Conservation (phyloP, 2,113 vertebrate species). For the Percina caprodes region DNA sequence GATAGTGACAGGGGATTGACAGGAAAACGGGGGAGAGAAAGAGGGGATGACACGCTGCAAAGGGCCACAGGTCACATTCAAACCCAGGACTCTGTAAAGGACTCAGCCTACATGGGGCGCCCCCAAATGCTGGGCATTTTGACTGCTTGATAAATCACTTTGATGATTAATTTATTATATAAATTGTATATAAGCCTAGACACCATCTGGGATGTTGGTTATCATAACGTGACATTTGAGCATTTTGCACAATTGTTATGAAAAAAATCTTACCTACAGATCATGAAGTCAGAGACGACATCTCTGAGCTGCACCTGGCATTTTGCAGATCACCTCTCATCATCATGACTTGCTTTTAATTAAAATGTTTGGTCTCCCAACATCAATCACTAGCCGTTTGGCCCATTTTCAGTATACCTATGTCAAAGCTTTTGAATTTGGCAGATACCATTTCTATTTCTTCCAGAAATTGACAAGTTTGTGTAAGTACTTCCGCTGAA, state of each 20-base stretch:
- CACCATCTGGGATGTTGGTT: neutral
- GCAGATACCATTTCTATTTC: neutral
- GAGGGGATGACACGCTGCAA: too few species aligned
- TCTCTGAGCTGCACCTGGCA: conserved; percentile 37
- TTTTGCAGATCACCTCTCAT: conserved; percentile 19
- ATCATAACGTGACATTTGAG: conserved; percentile 38
- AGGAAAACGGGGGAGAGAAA: too few species aligned
- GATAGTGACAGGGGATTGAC: too few species aligned
- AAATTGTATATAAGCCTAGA: neutral
- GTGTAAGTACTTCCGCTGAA: neutral
- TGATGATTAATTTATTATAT: neutral
- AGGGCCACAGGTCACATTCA: too few species aligned
- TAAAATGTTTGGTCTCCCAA: conserved; percentile 14
- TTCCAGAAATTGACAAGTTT: neutral
- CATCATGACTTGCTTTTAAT: conserved; percentile 9
- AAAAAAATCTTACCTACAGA: neutral
- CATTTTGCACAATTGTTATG: neutral
- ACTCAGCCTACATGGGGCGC: too few species aligned
- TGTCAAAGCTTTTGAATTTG: conserved; percentile 14
- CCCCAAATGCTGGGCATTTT: neutral
- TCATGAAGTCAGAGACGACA: neutral
- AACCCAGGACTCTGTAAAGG: too few species aligned
- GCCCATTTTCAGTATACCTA: neutral
- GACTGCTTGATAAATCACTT: neutral
- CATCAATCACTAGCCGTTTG: neutral